Percentiles rank a stretch among this genome's conserved stretches.
These are phyloP conservation scores for Brachionus paranguensis DNA, from an alignment of 1,140 invertebrate species.

Conservation along the genomic window DNA sequence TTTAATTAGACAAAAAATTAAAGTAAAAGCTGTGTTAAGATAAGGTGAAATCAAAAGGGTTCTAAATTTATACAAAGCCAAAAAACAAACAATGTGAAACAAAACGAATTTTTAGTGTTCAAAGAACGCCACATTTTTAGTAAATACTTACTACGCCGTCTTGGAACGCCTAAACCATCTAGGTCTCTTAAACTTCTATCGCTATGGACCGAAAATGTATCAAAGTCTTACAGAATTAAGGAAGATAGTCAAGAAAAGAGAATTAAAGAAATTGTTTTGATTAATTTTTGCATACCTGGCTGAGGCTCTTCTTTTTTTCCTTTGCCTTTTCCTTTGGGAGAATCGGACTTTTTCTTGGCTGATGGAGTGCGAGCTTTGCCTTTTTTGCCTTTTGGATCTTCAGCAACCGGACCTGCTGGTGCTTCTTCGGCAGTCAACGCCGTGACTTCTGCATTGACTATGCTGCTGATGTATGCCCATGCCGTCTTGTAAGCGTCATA, in stretches of 20 bases:
- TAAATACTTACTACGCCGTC: slow-evolving; percentile 16
- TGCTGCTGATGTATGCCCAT: background rate
- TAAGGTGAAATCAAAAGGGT: background rate
- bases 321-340: slow-evolving; percentile 10
- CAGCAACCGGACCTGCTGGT: slow-evolving; percentile 39
- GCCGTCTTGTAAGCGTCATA: slow-evolving; percentile 48
- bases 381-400: slow-evolving; percentile 9
- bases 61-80: background rate
- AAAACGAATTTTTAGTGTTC: background rate
- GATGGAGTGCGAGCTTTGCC: background rate
- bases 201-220: slow-evolving; percentile 20
- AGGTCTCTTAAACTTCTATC: slow-evolving; percentile 5
- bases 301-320: slow-evolving; percentile 9
- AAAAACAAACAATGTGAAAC: background rate
- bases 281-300: background rate
- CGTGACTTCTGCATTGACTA: slow-evolving; percentile 44
- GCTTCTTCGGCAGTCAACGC: slow-evolving; percentile 41
- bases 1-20: background rate
- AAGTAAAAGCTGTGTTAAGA: background rate
- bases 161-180: background rate
- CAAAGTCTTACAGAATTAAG: slow-evolving; percentile 5
- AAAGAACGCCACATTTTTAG: background rate
- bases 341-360: slow-evolving; percentile 16
- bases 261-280: background rate
- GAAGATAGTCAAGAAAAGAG: background rate